These are phyloP conservation scores for Scomber colias DNA, from an alignment of 2,113 vertebrate genomes.

Conservation along the genomic window DNA sequence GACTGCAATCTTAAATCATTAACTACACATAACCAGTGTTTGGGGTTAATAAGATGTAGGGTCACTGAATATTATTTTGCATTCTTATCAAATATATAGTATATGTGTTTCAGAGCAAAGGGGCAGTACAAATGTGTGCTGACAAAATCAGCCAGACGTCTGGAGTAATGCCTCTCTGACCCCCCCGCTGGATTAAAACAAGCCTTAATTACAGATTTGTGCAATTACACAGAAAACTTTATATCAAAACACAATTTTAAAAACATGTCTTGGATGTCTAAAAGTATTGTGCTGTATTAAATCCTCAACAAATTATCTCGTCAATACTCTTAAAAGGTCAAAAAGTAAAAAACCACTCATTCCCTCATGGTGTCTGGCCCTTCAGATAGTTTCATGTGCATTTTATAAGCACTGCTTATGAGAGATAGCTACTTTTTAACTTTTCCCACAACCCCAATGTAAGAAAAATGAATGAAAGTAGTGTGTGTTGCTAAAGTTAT, in stretches of 20 bases:
- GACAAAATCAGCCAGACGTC: background rate
- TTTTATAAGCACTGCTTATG: background rate
- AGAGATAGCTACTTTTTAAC: background rate
- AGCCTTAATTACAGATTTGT: conserved; percentile 4
- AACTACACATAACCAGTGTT: conserved; percentile 14
- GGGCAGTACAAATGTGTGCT: background rate
- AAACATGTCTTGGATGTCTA: background rate
- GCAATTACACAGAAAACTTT: background rate
- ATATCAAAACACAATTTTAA: background rate
- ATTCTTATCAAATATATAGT: background rate
- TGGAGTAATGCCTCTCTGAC: background rate
- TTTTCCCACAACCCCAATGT: background rate
- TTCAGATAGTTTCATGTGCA: background rate
- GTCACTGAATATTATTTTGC: background rate
- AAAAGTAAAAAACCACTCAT: background rate
- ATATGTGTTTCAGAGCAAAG: background rate
- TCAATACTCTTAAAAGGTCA: background rate
- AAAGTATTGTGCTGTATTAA: background rate
- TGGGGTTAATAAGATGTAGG: conserved; percentile 8
- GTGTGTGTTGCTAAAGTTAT: background rate
- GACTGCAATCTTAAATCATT: conserved; percentile 8
- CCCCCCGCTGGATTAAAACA: background rate
- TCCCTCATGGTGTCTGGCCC: background rate
- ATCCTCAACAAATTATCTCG: background rate
- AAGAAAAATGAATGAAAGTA: background rate